Evolutionary conservation across 1,140 invertebrate genomes (phyloP).

Genomic region (Calephelis virginiensis): DNA sequence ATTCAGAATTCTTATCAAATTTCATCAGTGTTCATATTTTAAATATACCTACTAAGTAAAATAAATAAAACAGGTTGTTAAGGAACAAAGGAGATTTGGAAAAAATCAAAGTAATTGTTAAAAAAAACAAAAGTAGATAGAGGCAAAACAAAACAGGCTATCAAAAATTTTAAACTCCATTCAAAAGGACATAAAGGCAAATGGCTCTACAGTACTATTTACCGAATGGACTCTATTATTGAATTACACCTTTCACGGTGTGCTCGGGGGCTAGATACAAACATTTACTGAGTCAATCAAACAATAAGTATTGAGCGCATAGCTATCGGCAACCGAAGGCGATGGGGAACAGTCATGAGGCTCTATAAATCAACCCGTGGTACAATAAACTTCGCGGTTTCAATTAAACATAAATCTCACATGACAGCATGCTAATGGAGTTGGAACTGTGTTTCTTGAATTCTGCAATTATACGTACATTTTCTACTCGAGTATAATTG

Average conservation of each 20-base stretch:
- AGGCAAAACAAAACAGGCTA: no score
- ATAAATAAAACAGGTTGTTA: no score
- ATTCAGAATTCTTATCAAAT: no score
- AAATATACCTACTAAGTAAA: no score
- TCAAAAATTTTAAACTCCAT: no score
- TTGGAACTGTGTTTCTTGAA: constrained; percentile 33
- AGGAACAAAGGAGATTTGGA: no score
- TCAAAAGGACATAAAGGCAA: no score
- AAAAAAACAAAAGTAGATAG: no score
- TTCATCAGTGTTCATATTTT: no score
- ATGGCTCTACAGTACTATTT: no score
- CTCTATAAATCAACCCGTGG: constrained; percentile 51
- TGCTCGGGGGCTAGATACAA: constrained; percentile 15
- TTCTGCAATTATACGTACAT: constrained; percentile 14
- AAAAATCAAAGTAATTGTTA: no score
- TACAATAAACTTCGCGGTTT: constrained; percentile 60
- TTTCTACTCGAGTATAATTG: neutral
- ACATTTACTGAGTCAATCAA: constrained; percentile 25
- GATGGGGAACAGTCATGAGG: constrained; percentile 13
- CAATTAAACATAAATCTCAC: constrained; percentile 70
- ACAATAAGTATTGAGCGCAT: constrained; percentile 24
- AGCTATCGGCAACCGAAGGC: constrained; percentile 17
- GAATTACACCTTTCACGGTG: constrained; percentile 13
- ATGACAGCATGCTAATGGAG: constrained; percentile 54
- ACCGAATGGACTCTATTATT: neutral